A percentile compares a stretch with the other conserved stretches of the same genome.
Conservation (phyloP, 2,888 invertebrate species). For the Saturnia pavonia region DNA sequence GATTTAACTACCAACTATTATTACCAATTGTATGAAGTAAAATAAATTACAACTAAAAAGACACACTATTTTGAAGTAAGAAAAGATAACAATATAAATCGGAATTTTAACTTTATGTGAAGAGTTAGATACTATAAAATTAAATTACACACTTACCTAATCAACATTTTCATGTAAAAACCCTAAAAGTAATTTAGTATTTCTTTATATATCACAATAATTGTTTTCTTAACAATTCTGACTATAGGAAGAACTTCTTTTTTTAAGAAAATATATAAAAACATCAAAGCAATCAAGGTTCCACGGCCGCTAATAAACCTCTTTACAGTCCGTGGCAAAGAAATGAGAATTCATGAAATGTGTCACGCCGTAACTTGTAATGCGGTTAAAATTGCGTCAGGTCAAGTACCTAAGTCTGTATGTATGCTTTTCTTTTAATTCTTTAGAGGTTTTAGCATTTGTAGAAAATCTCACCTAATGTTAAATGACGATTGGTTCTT, state of each 20-base stretch:
- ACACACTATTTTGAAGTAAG: background rate
- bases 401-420: background rate
- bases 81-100: too few species aligned
- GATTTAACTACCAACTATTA: background rate
- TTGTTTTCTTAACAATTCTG: conserved; percentile 2
- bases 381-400: background rate
- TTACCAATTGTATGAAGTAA: background rate
- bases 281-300: conserved; percentile 21
- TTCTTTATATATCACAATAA: background rate
- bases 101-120: too few species aligned
- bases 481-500: too few species aligned
- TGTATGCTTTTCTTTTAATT: background rate
- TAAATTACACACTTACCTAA: too few species aligned
- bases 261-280: conserved; percentile 11
- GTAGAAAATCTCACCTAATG: too few species aligned
- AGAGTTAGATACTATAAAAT: too few species aligned
- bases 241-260: background rate
- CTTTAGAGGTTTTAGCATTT: background rate
- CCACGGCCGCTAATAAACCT: conserved; percentile 16
- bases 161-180: too few species aligned
- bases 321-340: conserved; percentile 20
- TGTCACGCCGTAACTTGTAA: background rate
- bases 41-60: background rate
- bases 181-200: background rate
- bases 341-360: conserved; percentile 32